Evolutionary conservation across 2,797 vertebrate genomes (phyloP).

Genomic region (Benthosema pterotum): DNA sequence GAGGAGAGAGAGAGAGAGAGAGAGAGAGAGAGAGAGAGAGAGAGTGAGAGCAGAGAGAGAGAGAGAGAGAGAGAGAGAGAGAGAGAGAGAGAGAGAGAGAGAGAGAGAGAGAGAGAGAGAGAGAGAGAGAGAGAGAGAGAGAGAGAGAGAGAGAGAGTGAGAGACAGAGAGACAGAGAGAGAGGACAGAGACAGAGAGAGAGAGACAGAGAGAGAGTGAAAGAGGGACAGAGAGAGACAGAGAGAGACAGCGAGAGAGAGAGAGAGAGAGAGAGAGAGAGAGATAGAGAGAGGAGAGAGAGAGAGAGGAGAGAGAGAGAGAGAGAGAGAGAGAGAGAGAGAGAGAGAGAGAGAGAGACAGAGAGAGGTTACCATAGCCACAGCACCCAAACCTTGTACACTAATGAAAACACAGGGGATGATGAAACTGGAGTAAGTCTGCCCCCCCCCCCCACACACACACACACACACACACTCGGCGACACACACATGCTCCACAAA

Average conservation of each 20-base stretch:
- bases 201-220: constrained; percentile 34
- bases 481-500: constrained; percentile 2
- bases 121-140: constrained; percentile 23
- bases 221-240: constrained; percentile 33
- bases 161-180: too few species aligned
- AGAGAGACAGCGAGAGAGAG: constrained; percentile 30
- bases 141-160: constrained; percentile 26
- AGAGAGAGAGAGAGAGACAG: constrained; percentile 20
- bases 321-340: constrained; percentile 20
- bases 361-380: constrained; percentile 65
- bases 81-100: constrained; percentile 19
- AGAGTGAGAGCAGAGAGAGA: too few species aligned
- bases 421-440: constrained; percentile 21
- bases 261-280: constrained; percentile 38
- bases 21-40: constrained; percentile 24
- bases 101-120: constrained; percentile 23
- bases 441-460: neutral
- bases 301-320: constrained; percentile 17
- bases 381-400: constrained; percentile 44
- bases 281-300: too few species aligned
- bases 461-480: neutral
- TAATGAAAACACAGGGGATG: constrained; percentile 65
- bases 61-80: constrained; percentile 21
- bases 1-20: constrained; percentile 23
- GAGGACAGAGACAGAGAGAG: too few species aligned